phyloP scores from a whole-genome alignment of 2,797 vertebrate genomes.

The Eupleurogrammus muticus region DNA sequence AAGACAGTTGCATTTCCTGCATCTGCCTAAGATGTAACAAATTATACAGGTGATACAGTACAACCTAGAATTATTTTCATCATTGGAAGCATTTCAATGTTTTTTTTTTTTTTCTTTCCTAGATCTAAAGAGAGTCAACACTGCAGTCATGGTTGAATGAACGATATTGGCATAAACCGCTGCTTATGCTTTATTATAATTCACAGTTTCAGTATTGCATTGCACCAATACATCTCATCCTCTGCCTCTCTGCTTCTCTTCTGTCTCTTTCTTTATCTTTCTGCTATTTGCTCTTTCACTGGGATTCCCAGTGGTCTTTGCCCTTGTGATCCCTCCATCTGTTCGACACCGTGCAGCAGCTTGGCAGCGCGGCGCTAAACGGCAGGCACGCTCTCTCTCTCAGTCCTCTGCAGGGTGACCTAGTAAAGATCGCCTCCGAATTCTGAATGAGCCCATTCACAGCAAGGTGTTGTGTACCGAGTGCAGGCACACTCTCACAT shows the following conservation, averaged over 20 bases:
- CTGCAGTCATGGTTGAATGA: background rate
- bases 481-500: slow-evolving; percentile 13
- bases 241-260: slow-evolving; percentile 38
- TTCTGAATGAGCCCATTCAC: slow-evolving; percentile 73
- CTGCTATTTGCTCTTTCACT: slow-evolving; percentile 41
- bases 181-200: slow-evolving; percentile 23
- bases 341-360: slow-evolving; percentile 85
- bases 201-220: slow-evolving; percentile 20
- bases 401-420: slow-evolving; percentile 80
- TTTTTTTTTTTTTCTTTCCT: slow-evolving; percentile 20
- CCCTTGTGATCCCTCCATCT: slow-evolving; percentile 87
- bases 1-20: slow-evolving; percentile 37
- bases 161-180: slow-evolving; percentile 7
- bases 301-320: slow-evolving; percentile 81
- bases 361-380: slow-evolving; percentile 87
- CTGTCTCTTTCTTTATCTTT: slow-evolving; percentile 35
- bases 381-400: slow-evolving; percentile 81
- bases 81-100: background rate
- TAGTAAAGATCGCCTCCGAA: slow-evolving; percentile 65
- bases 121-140: slow-evolving; percentile 23
- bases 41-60: slow-evolving; percentile 29
- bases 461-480: slow-evolving; percentile 32
- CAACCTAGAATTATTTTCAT: slow-evolving; percentile 30
- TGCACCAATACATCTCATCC: slow-evolving; percentile 38
- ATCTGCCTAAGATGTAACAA: slow-evolving; percentile 35